Percentiles rank a stretch among this genome's conserved stretches.
Evolutionary conservation across 1,140 invertebrate species (phyloP).

Genomic region (Heliconius congener): DNA sequence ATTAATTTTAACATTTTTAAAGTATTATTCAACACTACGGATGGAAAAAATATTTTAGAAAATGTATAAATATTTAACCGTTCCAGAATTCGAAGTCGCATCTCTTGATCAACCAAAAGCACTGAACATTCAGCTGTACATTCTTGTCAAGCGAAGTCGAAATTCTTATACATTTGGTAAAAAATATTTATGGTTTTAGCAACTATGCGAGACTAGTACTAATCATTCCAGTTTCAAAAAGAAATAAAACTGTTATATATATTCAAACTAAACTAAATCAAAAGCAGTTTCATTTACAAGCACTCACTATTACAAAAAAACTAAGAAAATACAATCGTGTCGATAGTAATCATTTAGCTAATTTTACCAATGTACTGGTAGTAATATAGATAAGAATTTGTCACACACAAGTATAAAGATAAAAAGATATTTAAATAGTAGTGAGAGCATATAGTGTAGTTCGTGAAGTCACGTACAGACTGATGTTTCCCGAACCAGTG

Average conservation of each 20-base stretch:
- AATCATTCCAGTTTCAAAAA: neutral
- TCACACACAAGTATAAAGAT: neutral
- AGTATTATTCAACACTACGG: no score
- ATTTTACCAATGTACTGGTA: neutral
- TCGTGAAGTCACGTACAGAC: neutral
- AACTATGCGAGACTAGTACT: no score
- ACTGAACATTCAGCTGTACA: no score
- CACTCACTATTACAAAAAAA: neutral
- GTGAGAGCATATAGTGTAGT: neutral
- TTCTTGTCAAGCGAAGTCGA: no score
- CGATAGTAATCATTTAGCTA: neutral
- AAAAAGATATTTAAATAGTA: neutral
- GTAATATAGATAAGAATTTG: neutral
- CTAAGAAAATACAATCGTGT: neutral
- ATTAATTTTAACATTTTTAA: no score
- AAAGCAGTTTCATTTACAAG: neutral
- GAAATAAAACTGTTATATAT: neutral
- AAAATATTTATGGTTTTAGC: no score
- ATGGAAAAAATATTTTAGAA: no score
- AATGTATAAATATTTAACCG: no score
- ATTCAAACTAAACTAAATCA: neutral
- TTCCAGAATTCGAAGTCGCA: no score
- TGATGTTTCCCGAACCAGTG: constrained; percentile 64
- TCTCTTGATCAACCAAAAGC: no score
- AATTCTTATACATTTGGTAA: no score